Base-by-base conservation (phyloP, 2,797 vertebrate genomes). In the Coregonus suidteri region DNA sequence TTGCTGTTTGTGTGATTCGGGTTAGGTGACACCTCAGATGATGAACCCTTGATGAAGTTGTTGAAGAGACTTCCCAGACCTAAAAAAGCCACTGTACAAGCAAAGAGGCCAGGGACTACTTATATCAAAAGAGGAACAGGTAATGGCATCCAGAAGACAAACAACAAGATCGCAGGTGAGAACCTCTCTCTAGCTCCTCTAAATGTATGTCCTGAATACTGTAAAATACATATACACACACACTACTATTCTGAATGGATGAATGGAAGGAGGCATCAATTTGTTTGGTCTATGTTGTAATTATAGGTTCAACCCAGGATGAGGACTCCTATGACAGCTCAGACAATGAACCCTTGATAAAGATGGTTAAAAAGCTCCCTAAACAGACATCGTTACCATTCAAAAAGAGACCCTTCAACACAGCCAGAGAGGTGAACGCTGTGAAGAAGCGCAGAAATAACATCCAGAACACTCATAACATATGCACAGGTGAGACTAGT, bases 261-360 rank as follows among this genome's bases (percentile, higher is more conserved):
- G 13, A 66, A 56, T 59, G 18, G 56, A 9, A 18, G 18, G 56
- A 2, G n/a, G 25, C 7, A 25, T 25, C 66, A 68, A 15, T 9
- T 20, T 77, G 14, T 34, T 73, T 79, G 18, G 11, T 72, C 1
- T 70, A 5, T 78, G 6, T 25, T 4, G 51, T 6, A n/a, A 0
- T 75, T 81, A 70, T 25, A 80, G 72, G 71, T 68, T 37, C 70
- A 13, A 81, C 74, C 30, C 47, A 78, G 70, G 85, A 83, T 0
- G 59, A 62, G 59, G 20, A 62, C 25, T 62, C 59, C 20, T 62
- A 62, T 62, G 80, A 84, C 0, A 77, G 77, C 73, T 87, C 86
- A 25, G 84, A 90, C 34, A 37, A 86, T 0, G 78, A 88, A 73
- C 81, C 86, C 64, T 73, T 78, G 51, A 35, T 52, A 4, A 87